Evolutionary conservation across 2,888 invertebrate genomes (phyloP).

Genomic region (Theretra japonica): DNA sequence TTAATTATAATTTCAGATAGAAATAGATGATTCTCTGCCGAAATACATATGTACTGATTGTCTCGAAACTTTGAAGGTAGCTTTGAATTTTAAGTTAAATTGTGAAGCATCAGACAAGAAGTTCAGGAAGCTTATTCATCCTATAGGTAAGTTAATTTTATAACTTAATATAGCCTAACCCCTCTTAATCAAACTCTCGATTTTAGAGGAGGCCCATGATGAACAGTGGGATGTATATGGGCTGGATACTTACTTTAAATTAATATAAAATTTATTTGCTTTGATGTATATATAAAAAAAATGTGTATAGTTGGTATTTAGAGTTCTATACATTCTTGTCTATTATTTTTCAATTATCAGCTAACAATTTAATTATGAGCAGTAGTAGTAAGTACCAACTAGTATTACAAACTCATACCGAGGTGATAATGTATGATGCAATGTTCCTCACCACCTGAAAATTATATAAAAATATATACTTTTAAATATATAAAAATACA

Average conservation of each 20-base stretch:
- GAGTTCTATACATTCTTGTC: not conserved
- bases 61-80: constrained; percentile 66
- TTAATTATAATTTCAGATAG: constrained; percentile 60
- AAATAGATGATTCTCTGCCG: constrained; percentile 71
- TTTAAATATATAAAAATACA: not conserved
- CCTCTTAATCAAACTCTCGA: not conserved
- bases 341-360: too few species aligned
- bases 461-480: too few species aligned
- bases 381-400: too few species aligned
- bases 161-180: not conserved
- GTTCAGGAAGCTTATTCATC: constrained; percentile 73
- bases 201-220: too few species aligned
- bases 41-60: constrained; percentile 77
- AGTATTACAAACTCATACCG: too few species aligned
- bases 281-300: not conserved
- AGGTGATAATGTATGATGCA: too few species aligned
- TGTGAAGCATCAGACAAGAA: constrained; percentile 74
- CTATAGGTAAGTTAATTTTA: constrained; percentile 60
- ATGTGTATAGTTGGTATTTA: not conserved
- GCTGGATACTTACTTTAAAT: too few species aligned
- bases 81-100: constrained; percentile 68
- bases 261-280: too few species aligned
- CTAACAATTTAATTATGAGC: too few species aligned
- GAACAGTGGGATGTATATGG: too few species aligned
- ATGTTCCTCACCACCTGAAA: too few species aligned